phyloP scores from a whole-genome alignment of 2,888 invertebrate species.

The Acleris sparsana region DNA sequence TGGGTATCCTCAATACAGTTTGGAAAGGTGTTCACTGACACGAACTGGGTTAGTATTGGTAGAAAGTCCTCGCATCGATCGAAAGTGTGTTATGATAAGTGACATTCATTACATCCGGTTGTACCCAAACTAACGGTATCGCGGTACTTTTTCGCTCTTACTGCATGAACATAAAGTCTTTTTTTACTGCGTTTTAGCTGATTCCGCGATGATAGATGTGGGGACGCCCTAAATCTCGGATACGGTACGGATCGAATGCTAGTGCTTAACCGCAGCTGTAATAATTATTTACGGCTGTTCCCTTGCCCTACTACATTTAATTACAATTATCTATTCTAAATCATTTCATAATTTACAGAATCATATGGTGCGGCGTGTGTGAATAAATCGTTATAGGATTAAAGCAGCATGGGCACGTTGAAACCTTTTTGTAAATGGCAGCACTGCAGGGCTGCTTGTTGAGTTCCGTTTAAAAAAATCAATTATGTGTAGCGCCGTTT shows the following conservation, averaged over 20 bases:
- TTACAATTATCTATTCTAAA: too few species aligned
- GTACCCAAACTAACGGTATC: slow-evolving; percentile 20
- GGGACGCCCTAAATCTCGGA: too few species aligned
- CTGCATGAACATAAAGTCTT: too few species aligned
- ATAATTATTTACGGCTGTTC: too few species aligned
- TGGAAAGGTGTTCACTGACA: neutral
- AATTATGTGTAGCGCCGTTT: slow-evolving; percentile 12
- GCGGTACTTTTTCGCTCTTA: neutral
- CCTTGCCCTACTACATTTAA: too few species aligned
- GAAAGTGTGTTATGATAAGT: slow-evolving; percentile 30
- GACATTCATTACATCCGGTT: slow-evolving; percentile 30
- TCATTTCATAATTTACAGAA: neutral
- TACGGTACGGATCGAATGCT: too few species aligned
- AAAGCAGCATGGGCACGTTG: slow-evolving; percentile 4
- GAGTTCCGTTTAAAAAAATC: slow-evolving; percentile 17
- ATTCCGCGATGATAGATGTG: too few species aligned
- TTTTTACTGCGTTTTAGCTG: too few species aligned
- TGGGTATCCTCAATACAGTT: neutral
- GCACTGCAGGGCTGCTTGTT: neutral
- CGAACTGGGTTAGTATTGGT: slow-evolving; percentile 26
- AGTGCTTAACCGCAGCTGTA: too few species aligned
- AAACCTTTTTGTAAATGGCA: neutral
- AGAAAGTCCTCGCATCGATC: slow-evolving; percentile 32
- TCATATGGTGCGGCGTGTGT: neutral
- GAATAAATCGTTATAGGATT: slow-evolving; percentile 21